Base-by-base conservation (phyloP, 2,113 vertebrate species). In the Pseudolaguvia tuberculata region DNA sequence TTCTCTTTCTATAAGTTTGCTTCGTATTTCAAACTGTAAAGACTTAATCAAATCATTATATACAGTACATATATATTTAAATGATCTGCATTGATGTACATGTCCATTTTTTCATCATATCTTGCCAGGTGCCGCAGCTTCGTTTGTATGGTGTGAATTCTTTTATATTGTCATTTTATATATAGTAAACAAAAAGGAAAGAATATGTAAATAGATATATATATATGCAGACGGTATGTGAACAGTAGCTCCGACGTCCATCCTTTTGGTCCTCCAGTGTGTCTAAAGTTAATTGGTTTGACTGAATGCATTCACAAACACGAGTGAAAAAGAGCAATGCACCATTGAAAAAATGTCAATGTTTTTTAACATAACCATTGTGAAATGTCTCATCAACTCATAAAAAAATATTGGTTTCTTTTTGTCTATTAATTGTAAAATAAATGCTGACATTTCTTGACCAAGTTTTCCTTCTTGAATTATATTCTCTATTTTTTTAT, bases 121-220 rank as follows among this genome's bases (percentile, higher is more conserved):
- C 91, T 90, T 93, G 92, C 93, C 93, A 92, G 94, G 95, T 94
- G 92, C 93, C 63, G 90, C 89, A 92, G 89, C 92, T 94, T 96
- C 92, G 93, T 97, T 98, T 96, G 93, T 98, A 97, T 92, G 92
- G 93, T 96, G 93, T 95, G 95, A 93, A 97, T 97, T 96, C 91
- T 96, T 95, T 97, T 98, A 96, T 95, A 95, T 95, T 95, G 94
- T 96, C 95, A 94, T 97, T 98, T 98, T 97, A 94, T 98, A 97
- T 94, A 94, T 85, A 85, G 85, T 85, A 86, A 83, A 83, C 73
- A 74, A 83, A 81, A 80, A 78, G 62, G 73, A 80, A 81, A 75
- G 87, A 15, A 93, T 83, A 83, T 82, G 79, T 80, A 83, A 77
- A 85, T 79, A 83, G 76, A 83, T 79, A 81, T 88, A 79, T 88